A percentile compares a stretch with the other conserved stretches of the same genome.
Evolutionary conservation across 2,888 invertebrate species (phyloP).

Genomic region (Drosophila emarginata): DNA sequence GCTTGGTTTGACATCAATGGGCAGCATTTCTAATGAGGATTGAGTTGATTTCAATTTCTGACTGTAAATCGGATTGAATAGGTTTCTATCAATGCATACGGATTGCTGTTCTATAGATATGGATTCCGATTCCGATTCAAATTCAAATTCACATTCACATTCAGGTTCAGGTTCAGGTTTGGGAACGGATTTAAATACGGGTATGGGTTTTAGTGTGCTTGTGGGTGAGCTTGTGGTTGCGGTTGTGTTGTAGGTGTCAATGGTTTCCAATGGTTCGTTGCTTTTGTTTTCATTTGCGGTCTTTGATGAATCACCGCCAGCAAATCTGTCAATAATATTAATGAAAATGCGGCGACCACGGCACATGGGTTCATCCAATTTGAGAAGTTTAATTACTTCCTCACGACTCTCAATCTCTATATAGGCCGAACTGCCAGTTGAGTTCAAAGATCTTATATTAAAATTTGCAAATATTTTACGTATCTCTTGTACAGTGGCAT

Average conservation of each 20-base stretch:
- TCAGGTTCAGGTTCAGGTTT: neutral
- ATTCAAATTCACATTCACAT: too few species aligned
- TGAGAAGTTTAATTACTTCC: conserved; percentile 34
- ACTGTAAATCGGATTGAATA: neutral
- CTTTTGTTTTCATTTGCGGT: neutral
- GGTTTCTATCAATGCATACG: neutral
- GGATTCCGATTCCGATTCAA: too few species aligned
- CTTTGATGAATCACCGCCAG: neutral
- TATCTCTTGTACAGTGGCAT: conserved; percentile 32
- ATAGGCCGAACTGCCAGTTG: conserved; percentile 28
- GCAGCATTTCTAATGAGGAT: neutral
- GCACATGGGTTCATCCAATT: conserved; percentile 20
- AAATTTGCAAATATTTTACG: conserved; percentile 16
- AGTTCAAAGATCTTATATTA: conserved; percentile 18
- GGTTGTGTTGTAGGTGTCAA: neutral
- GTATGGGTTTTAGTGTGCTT: neutral
- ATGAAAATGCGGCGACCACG: conserved; percentile 35
- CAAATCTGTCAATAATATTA: conserved; percentile 15
- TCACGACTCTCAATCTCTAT: conserved; percentile 32
- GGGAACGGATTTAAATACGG: conserved; percentile 29
- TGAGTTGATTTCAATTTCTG: neutral
- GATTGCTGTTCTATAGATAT: neutral
- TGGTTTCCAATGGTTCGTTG: neutral
- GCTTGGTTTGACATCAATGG: conserved; percentile 12
- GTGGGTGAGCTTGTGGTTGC: neutral